A percentile compares a stretch with the other conserved stretches of the same genome.
Evolutionary conservation across 2,888 invertebrate genomes (phyloP).

Genomic region (Caenorhabditis virilis): DNA sequence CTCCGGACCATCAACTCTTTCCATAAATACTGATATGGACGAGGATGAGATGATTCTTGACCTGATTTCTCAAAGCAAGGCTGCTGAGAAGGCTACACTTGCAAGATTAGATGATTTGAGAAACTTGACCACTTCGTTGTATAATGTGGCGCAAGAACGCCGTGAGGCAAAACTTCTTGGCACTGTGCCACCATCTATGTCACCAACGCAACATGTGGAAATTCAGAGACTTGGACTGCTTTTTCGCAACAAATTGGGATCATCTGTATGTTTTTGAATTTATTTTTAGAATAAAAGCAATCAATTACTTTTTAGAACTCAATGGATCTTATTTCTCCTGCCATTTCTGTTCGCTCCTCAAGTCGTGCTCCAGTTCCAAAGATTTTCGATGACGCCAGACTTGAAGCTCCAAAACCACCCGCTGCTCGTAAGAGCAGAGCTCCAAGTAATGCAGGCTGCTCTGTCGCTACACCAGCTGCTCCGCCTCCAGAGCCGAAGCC

Average conservation of each 20-base stretch:
- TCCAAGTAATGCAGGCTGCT: neutral
- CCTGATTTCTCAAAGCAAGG: no score
- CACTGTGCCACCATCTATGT: slow-evolving; percentile 20
- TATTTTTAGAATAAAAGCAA: neutral
- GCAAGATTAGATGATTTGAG: slow-evolving; percentile 38
- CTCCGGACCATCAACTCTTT: slow-evolving; percentile 7
- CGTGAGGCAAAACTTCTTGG: slow-evolving; percentile 54
- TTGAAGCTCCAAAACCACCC: slow-evolving; percentile 1
- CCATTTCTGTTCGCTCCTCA: slow-evolving; percentile 22
- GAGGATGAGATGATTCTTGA: slow-evolving; percentile 45
- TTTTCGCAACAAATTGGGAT: slow-evolving; percentile 4
- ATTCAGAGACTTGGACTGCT: slow-evolving; percentile 22
- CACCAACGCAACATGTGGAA: slow-evolving; percentile 2
- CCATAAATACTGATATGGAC: slow-evolving; percentile 26
- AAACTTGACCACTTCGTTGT: slow-evolving; percentile 19
- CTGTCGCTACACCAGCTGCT: neutral
- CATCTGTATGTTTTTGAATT: neutral
- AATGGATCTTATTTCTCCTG: slow-evolving; percentile 18
- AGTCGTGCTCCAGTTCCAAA: slow-evolving; percentile 33
- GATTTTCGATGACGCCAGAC: slow-evolving; percentile 23
- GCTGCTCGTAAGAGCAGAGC: neutral
- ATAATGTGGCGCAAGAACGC: slow-evolving; percentile 40
- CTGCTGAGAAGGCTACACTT: slow-evolving; percentile 43
- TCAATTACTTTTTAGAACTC: neutral
- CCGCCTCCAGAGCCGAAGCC: slow-evolving; percentile 3